A percentile compares a stretch with the other conserved stretches of the same genome.
Conservation (phyloP, 2,113 vertebrate genomes). For the Charina bottae region DNA sequence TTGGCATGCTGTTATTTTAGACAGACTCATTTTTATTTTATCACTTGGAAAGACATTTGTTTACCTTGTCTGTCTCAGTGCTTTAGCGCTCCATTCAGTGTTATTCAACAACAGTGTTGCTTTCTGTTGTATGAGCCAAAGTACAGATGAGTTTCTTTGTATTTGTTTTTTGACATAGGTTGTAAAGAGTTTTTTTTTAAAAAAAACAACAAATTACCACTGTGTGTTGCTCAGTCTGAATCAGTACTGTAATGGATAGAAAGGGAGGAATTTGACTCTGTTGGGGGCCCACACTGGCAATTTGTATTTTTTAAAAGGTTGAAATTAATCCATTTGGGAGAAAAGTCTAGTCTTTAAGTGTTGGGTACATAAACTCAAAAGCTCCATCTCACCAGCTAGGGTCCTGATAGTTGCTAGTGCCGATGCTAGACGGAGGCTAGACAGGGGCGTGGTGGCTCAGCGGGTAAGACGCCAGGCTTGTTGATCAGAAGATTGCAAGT, state of each 20-base stretch:
- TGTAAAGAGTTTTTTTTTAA: not conserved
- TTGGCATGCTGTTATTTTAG: not conserved
- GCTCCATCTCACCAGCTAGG: not conserved
- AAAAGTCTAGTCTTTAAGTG: not conserved
- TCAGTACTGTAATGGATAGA: not conserved
- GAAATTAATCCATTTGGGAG: not conserved
- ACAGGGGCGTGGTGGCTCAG: too few species aligned
- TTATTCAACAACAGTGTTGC: not conserved
- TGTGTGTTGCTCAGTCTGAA: not conserved
- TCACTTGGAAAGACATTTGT: not conserved
- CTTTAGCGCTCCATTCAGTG: not conserved
- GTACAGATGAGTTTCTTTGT: not conserved
- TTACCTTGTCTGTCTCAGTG: not conserved
- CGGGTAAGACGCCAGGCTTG: too few species aligned
- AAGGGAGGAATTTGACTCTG: not conserved
- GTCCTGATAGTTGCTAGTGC: not conserved
- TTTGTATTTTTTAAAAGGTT: not conserved
- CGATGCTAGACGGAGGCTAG: too few species aligned
- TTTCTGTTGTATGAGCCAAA: not conserved
- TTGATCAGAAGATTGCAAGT: too few species aligned
- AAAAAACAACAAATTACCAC: not conserved
- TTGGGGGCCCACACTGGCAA: not conserved
- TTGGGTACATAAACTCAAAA: not conserved
- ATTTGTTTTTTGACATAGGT: not conserved
- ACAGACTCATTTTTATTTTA: not conserved